Conservation (phyloP, 2,888 invertebrate genomes). For the Prosapia bicincta region DNA sequence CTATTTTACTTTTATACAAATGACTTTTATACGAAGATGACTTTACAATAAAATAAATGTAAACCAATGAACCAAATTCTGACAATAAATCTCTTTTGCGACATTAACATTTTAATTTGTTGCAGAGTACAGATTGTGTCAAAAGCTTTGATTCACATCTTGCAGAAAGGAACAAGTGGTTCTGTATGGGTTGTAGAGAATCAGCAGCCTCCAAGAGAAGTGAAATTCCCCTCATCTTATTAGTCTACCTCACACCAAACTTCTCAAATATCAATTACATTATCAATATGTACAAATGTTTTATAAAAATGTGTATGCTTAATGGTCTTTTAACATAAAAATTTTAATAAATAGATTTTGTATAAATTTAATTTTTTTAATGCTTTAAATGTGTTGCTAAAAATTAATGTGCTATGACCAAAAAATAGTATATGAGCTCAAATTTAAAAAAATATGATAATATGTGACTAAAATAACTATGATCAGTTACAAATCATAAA, state of each 20-base stretch:
- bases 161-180: slow-evolving; percentile 66
- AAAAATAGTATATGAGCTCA: background rate
- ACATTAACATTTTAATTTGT: no score
- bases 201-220: slow-evolving; percentile 60
- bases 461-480: background rate
- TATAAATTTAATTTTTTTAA: background rate
- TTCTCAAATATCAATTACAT: background rate
- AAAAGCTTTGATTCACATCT: slow-evolving; percentile 59
- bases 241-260: slow-evolving; percentile 12
- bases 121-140: slow-evolving; percentile 67
- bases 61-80: no score
- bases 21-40: no score
- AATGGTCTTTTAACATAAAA: background rate
- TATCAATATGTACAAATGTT: slow-evolving; percentile 26
- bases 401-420: background rate
- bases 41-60: no score
- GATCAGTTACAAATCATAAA: no score
- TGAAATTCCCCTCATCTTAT: slow-evolving; percentile 42
- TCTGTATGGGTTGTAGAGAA: slow-evolving; percentile 69
- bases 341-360: background rate
- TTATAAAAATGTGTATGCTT: slow-evolving; percentile 9
- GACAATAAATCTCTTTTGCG: no score
- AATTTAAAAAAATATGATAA: background rate
- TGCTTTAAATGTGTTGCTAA: background rate
- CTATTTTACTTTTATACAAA: no score